These are phyloP conservation scores for Microcebus griseorufus DNA, from an alignment of 2,113 vertebrate species.

Conservation along the genomic window DNA sequence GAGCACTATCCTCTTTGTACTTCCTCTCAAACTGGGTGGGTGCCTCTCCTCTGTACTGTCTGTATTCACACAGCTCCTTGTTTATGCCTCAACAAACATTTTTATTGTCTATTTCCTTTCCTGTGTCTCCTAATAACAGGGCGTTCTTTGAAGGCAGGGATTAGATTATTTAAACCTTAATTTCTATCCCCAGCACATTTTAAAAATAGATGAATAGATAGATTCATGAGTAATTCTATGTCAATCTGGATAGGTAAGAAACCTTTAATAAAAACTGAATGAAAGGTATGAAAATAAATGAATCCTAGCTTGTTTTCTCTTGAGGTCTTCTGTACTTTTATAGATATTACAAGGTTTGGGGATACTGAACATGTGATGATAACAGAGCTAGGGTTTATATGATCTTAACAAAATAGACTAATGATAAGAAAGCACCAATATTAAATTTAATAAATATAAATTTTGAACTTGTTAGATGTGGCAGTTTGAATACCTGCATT, in stretches of 20 bases:
- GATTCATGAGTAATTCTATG: not conserved
- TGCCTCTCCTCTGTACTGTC: not conserved
- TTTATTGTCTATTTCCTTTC: not conserved
- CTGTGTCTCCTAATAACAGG: not conserved
- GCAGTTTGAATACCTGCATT: not conserved
- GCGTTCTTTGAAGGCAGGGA: not conserved
- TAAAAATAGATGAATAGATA: not conserved
- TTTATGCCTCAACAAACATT: not conserved
- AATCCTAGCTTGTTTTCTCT: not conserved
- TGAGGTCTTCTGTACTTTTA: not conserved
- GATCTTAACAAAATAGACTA: not conserved
- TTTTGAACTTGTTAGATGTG: not conserved
- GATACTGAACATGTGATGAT: not conserved
- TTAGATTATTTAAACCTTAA: conserved; percentile 5
- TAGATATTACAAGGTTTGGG: not conserved
- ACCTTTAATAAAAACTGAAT: not conserved
- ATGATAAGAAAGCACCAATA: not conserved
- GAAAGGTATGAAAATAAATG: conserved; percentile 21
- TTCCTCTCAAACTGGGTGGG: not conserved
- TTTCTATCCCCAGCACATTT: not conserved
- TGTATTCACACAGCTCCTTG: not conserved
- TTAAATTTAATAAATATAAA: not conserved
- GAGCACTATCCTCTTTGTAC: not conserved
- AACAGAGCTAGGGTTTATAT: not conserved
- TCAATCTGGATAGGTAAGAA: not conserved